Base-by-base conservation (phyloP, 2,797 vertebrate species). In the Acipenser oxyrinchus region DNA sequence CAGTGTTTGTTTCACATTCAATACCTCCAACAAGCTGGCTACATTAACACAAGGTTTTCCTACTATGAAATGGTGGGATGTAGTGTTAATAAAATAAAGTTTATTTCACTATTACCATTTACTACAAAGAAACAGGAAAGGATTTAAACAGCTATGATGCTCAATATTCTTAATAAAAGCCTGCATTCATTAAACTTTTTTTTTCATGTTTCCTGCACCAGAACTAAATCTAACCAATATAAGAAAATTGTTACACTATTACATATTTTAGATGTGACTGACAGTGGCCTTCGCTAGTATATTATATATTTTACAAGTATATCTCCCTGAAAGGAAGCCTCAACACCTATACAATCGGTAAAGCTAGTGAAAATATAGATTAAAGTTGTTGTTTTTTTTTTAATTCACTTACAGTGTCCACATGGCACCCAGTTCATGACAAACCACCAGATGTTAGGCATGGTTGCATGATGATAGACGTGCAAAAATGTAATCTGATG, bases 361-460 rank as follows among this genome's bases (percentile, higher is more conserved):
- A 18, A 48, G 37, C 51, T 8, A 62, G 15, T 9, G 49, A 51
- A 70, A 57, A 11, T 13, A 12, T 7, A 10, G 11, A 23, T 15
- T 23, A 62, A 37, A 37, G 37, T 51, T 64, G 0, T 6, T 4
- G 1, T 1, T 23, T 6, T 13, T 2, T 23, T 6, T 13, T 2
- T 6, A 9, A 62, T 63, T 63, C 77, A 93, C 96, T 99, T 82
- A 99, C 97, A 94, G 73, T 99, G 96, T 79, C 96, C 97, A 63
- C 95, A 96, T 70, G 96, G 96, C 75, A 99, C 89, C 95, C 94
- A 99, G 90, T 99, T 99, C 93, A 99, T 93, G 70, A 96, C 97
- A 53, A 99, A 98, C 97, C 97, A 99, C 97, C 97, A 99, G 82
- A 99, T 98, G 80, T 94, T 99, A 63, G 91, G 81, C 96, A 99